Conservation (phyloP, 2,113 vertebrate genomes). For the Arvicanthis niloticus region DNA sequence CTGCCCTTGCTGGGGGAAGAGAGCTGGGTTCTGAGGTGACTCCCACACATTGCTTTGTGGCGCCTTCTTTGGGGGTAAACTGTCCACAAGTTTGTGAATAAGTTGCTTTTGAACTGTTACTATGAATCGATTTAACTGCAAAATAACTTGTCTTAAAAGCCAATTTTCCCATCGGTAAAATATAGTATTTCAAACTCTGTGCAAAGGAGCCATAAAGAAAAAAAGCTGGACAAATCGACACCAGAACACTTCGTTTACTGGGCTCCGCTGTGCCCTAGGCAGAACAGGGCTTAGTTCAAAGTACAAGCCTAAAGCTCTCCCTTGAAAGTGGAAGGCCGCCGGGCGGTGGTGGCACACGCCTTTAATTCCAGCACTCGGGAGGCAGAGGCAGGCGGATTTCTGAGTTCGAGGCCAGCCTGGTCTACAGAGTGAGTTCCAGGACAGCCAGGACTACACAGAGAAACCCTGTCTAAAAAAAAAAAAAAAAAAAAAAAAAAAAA, state of each 20-base stretch:
- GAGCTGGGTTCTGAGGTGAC: background rate
- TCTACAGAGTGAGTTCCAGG: too few species aligned
- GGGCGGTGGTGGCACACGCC: too few species aligned
- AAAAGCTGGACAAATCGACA: too few species aligned
- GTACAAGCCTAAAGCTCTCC: background rate
- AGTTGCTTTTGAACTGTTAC: background rate
- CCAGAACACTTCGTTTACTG: background rate
- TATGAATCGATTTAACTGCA: background rate
- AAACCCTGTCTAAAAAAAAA: too few species aligned
- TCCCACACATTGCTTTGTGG: background rate
- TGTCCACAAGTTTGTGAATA: background rate
- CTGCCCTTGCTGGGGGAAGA: background rate
- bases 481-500: background rate
- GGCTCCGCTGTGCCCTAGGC: background rate
- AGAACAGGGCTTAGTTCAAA: background rate
- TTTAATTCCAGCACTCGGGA: too few species aligned
- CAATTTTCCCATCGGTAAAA: conserved; percentile 13
- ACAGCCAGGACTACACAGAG: too few species aligned
- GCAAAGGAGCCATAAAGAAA: background rate
- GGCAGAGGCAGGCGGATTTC: too few species aligned
- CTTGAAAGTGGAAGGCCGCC: background rate
- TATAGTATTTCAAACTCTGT: background rate
- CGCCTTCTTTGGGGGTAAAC: background rate
- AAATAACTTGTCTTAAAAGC: background rate
- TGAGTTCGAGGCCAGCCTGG: too few species aligned